Evolutionary conservation across 2,888 invertebrate species (phyloP).

Genomic region (Subacronicta megacephala): DNA sequence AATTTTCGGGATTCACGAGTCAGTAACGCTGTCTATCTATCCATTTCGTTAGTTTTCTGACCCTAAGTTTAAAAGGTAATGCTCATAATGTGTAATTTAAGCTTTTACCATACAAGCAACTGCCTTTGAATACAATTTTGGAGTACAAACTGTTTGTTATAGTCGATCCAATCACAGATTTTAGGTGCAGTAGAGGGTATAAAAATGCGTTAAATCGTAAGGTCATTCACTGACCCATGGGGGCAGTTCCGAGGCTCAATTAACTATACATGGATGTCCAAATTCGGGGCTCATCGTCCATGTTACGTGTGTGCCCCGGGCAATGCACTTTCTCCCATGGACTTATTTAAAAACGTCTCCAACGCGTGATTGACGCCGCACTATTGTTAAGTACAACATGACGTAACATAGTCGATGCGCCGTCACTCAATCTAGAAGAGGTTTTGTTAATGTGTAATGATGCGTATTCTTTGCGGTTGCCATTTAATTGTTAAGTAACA

Average conservation of each 20-base stretch:
- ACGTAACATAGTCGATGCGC: slow-evolving; percentile 83
- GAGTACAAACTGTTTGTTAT: slow-evolving; percentile 13
- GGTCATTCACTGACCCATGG: slow-evolving; percentile 69
- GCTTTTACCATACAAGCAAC: not conserved
- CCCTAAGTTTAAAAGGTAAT: too few relatives aligned
- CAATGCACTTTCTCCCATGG: slow-evolving; percentile 83
- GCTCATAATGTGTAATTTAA: too few relatives aligned
- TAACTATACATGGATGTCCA: slow-evolving; percentile 66
- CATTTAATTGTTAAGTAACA: slow-evolving; percentile 87
- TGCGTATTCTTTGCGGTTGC: slow-evolving; percentile 84
- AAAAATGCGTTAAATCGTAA: slow-evolving; percentile 53
- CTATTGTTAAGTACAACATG: slow-evolving; percentile 80
- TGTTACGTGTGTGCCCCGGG: slow-evolving; percentile 64
- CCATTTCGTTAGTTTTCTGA: too few relatives aligned
- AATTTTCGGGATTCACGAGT: too few relatives aligned
- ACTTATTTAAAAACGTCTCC: slow-evolving; percentile 88
- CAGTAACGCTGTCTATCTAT: too few relatives aligned
- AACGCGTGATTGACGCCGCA: slow-evolving; percentile 81
- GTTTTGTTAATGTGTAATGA: slow-evolving; percentile 86
- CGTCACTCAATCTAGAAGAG: slow-evolving; percentile 85
- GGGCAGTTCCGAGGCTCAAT: slow-evolving; percentile 70
- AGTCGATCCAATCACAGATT: slow-evolving; percentile 63
- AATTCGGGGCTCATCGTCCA: slow-evolving; percentile 27
- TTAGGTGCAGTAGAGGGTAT: slow-evolving; percentile 43
- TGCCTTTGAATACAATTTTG: not conserved